Evolutionary conservation across 2,888 invertebrate genomes (phyloP).

Genomic region (Parnassius mnemosyne): DNA sequence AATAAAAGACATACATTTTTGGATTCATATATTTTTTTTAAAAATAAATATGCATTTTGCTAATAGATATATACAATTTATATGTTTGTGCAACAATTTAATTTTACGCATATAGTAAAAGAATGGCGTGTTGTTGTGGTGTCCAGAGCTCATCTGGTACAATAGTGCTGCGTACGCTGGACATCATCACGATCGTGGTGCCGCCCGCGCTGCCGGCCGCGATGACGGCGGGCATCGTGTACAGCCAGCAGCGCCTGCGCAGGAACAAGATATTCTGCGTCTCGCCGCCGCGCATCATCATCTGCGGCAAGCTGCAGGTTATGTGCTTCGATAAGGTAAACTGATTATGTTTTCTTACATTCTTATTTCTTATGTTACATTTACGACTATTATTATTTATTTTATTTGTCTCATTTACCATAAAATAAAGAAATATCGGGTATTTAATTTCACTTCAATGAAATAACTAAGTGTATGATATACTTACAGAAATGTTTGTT

Average conservation of each 20-base stretch:
- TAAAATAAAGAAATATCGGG: no score
- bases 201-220: slow-evolving; percentile 95
- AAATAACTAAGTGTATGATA: no score
- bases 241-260: slow-evolving; percentile 86
- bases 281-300: slow-evolving; percentile 88
- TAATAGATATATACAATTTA: no score
- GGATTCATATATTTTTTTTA: no score
- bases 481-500: no score
- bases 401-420: no score
- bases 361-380: background rate
- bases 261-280: slow-evolving; percentile 87
- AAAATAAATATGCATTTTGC: no score
- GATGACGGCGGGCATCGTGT: slow-evolving; percentile 90
- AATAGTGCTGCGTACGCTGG: slow-evolving; percentile 89
- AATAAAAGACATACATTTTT: no score
- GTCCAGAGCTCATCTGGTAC: slow-evolving; percentile 76
- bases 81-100: no score
- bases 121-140: slow-evolving; percentile 8
- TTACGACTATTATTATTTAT: no score
- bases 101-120: no score
- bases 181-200: slow-evolving; percentile 95
- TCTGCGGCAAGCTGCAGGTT: slow-evolving; percentile 88
- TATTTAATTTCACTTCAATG: no score
- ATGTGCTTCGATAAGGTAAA: slow-evolving; percentile 94
- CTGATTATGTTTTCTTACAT: slow-evolving; percentile 12